Percentiles rank a stretch among this genome's conserved stretches.
These are phyloP conservation scores for Ferrisia virgata DNA, from an alignment of 2,888 invertebrate genomes.

Conservation along the genomic window DNA sequence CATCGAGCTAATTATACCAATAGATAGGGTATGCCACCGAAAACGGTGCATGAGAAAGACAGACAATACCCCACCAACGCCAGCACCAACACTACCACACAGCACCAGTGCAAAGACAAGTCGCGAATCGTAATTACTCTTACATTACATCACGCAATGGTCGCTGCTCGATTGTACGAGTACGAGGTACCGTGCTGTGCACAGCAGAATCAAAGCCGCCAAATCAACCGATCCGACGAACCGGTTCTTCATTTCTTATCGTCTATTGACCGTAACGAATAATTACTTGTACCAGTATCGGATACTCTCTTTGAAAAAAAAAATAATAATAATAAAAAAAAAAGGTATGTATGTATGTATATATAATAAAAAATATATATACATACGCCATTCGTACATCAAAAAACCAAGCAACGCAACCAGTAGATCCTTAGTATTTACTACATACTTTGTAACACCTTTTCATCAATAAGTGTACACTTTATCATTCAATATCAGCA, in stretches of 20 bases:
- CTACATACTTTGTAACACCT: background rate
- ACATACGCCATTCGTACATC: background rate
- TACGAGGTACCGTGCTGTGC: background rate
- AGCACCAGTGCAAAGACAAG: background rate
- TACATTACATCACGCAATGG: background rate
- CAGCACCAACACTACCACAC: too few relatives aligned
- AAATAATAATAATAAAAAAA: too few relatives aligned
- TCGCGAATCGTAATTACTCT: background rate
- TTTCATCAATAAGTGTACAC: background rate
- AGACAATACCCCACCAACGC: background rate
- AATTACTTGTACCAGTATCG: background rate
- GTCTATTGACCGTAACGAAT: conserved; percentile 10
- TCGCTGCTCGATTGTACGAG: background rate
- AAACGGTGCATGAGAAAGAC: too few relatives aligned
- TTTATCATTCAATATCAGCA: background rate
- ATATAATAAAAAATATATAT: background rate
- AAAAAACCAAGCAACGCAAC: too few relatives aligned
- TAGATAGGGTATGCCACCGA: background rate
- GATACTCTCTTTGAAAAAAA: background rate
- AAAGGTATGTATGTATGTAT: too few relatives aligned
- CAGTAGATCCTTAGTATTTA: too few relatives aligned
- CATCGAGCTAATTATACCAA: background rate
- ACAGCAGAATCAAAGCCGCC: background rate
- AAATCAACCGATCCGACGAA: background rate
- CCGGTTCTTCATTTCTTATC: conserved; percentile 9